Percentiles rank a stretch among this genome's conserved stretches.
These are phyloP conservation scores for Octopus bimaculoides DNA, from an alignment of 1,140 invertebrate genomes.

Conservation along the genomic window DNA sequence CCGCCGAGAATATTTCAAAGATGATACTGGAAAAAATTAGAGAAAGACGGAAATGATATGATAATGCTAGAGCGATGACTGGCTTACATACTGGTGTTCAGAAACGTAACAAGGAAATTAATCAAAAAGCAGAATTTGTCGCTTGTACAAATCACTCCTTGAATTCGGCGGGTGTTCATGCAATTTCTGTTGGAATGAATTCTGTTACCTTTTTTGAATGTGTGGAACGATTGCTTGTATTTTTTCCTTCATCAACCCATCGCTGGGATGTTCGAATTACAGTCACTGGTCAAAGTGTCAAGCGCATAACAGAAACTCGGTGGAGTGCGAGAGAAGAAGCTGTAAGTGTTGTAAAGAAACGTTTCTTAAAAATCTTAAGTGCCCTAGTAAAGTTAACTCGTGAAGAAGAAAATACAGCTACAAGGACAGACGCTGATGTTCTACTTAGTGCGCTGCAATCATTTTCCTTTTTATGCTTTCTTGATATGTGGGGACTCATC, in stretches of 20 bases:
- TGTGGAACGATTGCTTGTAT: background rate
- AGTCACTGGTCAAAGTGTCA: slow-evolving; percentile 1
- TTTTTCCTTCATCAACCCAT: slow-evolving; percentile 4
- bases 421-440: background rate
- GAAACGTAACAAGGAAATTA: slow-evolving; percentile 4
- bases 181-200: slow-evolving; percentile 1
- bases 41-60: background rate
- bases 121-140: slow-evolving; percentile 7
- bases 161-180: slow-evolving; percentile 3
- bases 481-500: slow-evolving; percentile 2
- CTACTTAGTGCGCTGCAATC: slow-evolving; percentile 6
- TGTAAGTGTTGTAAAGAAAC: slow-evolving; percentile 7
- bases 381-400: background rate
- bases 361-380: slow-evolving; percentile 5
- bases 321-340: background rate
- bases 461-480: slow-evolving; percentile 7
- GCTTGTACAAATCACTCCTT: background rate
- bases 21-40: slow-evolving; percentile 1
- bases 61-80: background rate
- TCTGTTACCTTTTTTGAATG: slow-evolving; percentile 1
- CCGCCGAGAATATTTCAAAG: background rate
- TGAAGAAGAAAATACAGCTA: slow-evolving; percentile 7
- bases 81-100: slow-evolving; percentile 3
- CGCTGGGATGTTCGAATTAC: background rate
- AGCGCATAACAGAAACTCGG: slow-evolving; percentile 4